Percentiles rank a stretch among this genome's conserved stretches.
Evolutionary conservation across 2,888 invertebrate genomes (phyloP).

Genomic region (Catocala nupta): DNA sequence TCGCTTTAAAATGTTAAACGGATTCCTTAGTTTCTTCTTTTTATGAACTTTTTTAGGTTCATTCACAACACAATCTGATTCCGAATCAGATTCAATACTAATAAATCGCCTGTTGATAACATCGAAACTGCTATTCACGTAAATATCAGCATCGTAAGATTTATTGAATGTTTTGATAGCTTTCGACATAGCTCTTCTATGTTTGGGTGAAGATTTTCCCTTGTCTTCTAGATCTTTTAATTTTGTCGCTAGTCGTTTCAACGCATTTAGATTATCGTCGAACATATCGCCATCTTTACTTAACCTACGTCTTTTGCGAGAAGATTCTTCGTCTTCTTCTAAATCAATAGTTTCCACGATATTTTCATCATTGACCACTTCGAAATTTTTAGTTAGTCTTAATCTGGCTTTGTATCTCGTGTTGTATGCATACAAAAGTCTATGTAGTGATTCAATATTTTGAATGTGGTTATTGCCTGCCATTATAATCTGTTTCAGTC

Average conservation of each 20-base stretch:
- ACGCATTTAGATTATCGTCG: slow-evolving; percentile 62
- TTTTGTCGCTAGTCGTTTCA: slow-evolving; percentile 65
- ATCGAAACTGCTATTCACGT: slow-evolving; percentile 64
- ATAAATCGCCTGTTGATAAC: slow-evolving; percentile 67
- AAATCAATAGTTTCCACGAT: slow-evolving; percentile 74
- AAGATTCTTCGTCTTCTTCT: slow-evolving; percentile 70
- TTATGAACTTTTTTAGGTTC: slow-evolving; percentile 46
- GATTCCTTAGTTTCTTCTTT: slow-evolving; percentile 72
- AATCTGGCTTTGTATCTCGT: slow-evolving; percentile 64
- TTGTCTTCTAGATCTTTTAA: slow-evolving; percentile 65
- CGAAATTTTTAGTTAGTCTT: slow-evolving; percentile 59
- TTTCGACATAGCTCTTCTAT: slow-evolving; percentile 72
- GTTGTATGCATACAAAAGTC: slow-evolving; percentile 70
- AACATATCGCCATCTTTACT: slow-evolving; percentile 48
- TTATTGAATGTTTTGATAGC: slow-evolving; percentile 76
- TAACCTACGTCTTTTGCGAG: slow-evolving; percentile 58
- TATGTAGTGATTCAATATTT: slow-evolving; percentile 60
- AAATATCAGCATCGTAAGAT: slow-evolving; percentile 72
- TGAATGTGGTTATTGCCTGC: slow-evolving; percentile 48
- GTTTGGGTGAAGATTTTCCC: slow-evolving; percentile 61
- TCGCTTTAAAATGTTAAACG: slow-evolving; percentile 73
- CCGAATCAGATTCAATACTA: slow-evolving; percentile 71
- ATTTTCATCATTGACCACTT: slow-evolving; percentile 61
- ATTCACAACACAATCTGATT: slow-evolving; percentile 68
- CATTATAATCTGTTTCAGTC: slow-evolving; percentile 56